A percentile compares a stretch with the other conserved stretches of the same genome.
These are phyloP conservation scores for Machaerirhynchus nigripectus DNA, from an alignment of 2,113 vertebrate genomes.

Conservation along the genomic window DNA sequence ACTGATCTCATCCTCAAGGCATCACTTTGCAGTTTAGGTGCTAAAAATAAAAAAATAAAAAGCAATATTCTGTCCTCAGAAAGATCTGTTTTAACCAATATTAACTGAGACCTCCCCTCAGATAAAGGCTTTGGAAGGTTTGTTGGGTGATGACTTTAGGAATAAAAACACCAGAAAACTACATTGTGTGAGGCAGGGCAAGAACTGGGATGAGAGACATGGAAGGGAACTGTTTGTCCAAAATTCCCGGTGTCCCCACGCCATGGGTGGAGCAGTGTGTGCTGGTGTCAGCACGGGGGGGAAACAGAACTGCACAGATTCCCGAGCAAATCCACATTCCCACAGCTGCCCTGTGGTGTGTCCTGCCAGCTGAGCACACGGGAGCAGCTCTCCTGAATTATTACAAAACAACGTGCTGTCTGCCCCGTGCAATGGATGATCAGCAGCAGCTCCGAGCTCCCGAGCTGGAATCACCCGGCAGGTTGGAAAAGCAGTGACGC, in stretches of 20 bases:
- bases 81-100: conserved; percentile 31
- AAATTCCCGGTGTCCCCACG: not conserved
- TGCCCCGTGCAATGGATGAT: not conserved
- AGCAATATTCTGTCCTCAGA: not conserved
- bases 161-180: not conserved
- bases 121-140: not conserved
- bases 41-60: not conserved
- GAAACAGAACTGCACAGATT: too few species aligned
- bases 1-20: conserved; percentile 58
- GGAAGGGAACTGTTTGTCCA: not conserved
- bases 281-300: not conserved
- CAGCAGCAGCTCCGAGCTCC: not conserved
- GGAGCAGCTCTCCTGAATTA: not conserved
- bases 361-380: not conserved
- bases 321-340: accelerated
- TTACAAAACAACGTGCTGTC: not conserved
- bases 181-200: not conserved
- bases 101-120: not conserved
- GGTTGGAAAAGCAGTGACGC: not conserved
- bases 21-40: conserved; percentile 21
- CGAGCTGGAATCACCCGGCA: not conserved
- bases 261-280: accelerated
- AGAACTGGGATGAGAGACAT: not conserved
- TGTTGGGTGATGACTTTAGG: not conserved
- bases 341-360: not conserved